Conservation (phyloP, 2,888 invertebrate species). For the Troides oblongomaculatus region DNA sequence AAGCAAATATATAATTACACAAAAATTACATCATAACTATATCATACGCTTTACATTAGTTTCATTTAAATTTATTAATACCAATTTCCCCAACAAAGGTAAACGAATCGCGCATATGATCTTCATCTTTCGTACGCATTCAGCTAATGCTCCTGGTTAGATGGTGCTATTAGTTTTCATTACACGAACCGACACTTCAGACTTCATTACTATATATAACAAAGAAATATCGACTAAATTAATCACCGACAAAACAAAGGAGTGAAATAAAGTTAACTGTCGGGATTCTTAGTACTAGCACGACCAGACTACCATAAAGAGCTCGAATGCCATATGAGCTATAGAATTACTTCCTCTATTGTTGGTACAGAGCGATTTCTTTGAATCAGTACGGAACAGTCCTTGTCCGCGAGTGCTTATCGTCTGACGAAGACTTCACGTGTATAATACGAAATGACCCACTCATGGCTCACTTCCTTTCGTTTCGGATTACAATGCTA, state of each 20-base stretch:
- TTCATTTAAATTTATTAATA: neutral
- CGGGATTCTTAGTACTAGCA: neutral
- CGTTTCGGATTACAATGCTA: neutral
- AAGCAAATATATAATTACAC: neutral
- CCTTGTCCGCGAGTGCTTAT: constrained; percentile 8
- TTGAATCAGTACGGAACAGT: constrained; percentile 16
- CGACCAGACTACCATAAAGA: neutral
- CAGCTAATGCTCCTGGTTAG: neutral
- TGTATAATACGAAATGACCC: neutral
- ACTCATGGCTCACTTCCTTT: neutral
- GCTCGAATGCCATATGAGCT: neutral
- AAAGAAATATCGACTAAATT: neutral
- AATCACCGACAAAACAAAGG: neutral
- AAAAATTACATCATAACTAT: no score
- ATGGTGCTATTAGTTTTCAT: neutral
- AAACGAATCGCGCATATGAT: neutral
- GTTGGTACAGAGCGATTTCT: constrained; percentile 10
- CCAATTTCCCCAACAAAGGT: neutral
- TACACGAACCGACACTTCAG: neutral
- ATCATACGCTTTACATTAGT: neutral
- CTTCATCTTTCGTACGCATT: neutral
- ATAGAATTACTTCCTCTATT: neutral
- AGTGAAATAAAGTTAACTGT: neutral
- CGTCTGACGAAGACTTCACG: constrained; percentile 14
- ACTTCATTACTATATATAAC: neutral